A percentile compares a stretch with the other conserved stretches of the same genome.
phyloP scores from a whole-genome alignment of 1,140 invertebrate species.

The Hormaphis cornu region DNA sequence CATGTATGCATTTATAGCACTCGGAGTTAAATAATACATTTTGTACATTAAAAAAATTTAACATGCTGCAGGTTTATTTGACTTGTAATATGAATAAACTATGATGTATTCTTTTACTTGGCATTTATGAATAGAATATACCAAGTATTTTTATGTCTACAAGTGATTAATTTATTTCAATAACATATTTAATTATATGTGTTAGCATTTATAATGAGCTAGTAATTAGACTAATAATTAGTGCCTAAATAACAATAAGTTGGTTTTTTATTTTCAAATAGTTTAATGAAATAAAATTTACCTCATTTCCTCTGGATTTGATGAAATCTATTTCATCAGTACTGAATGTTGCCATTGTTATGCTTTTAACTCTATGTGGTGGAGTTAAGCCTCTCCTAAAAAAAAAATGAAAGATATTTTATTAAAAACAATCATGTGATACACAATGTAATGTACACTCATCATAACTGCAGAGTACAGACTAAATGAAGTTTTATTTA shows the following conservation, averaged over 20 bases:
- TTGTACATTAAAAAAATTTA: too few species aligned
- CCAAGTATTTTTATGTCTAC: too few species aligned
- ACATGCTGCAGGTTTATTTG: too few species aligned
- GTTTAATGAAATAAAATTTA: conserved; percentile 38
- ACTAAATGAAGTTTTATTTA: not conserved
- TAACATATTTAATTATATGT: too few species aligned
- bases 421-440: not conserved
- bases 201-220: too few species aligned
- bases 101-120: too few species aligned
- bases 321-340: conserved; percentile 90
- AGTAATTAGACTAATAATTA: too few species aligned
- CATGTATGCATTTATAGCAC: too few species aligned
- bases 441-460: not conserved
- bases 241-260: not conserved
- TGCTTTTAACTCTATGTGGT: conserved; percentile 94
- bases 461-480: not conserved
- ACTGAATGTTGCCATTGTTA: conserved; percentile 96
- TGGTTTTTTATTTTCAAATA: not conserved
- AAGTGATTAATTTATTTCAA: too few species aligned
- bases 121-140: too few species aligned
- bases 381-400: conserved; percentile 88
- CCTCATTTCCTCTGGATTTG: conserved; percentile 82
- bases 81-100: too few species aligned
- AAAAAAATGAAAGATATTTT: conserved; percentile 36
- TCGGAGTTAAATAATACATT: too few species aligned